phyloP scores from a whole-genome alignment of 1,140 invertebrate genomes.

The Macrobrachium nipponense region DNA sequence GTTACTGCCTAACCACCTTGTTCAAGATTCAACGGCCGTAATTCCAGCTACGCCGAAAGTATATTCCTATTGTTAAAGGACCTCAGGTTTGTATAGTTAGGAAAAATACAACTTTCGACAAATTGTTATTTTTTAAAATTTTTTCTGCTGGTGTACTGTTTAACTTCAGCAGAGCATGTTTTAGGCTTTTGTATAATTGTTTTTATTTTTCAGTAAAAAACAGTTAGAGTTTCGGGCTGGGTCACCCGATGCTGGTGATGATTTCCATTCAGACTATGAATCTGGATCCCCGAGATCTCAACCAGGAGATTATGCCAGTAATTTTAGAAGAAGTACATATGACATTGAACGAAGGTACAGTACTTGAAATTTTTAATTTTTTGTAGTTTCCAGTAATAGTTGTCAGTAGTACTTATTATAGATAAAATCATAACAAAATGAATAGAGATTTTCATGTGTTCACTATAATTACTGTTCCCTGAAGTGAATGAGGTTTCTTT shows the following conservation, averaged over 20 bases:
- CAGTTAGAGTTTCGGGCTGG: slow-evolving; percentile 29
- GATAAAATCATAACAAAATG: not conserved
- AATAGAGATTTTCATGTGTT: too few species aligned
- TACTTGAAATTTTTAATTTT: not conserved
- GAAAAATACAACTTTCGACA: too few species aligned
- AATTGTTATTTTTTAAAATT: too few species aligned
- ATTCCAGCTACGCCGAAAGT: too few species aligned
- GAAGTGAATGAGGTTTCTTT: too few species aligned
- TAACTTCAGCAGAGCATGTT: too few species aligned
- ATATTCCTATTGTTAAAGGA: too few species aligned
- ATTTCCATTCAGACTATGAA: slow-evolving; percentile 73
- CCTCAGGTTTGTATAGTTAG: too few species aligned
- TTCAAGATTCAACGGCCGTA: too few species aligned
- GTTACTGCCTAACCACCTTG: too few species aligned
- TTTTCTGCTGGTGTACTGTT: too few species aligned
- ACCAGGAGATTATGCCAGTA: slow-evolving; percentile 60
- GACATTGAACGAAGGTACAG: slow-evolving; percentile 28
- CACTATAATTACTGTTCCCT: too few species aligned
- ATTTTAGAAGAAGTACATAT: slow-evolving; percentile 66
- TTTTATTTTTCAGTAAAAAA: not conserved
- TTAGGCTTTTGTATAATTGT: not conserved
- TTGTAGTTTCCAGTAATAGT: not conserved
- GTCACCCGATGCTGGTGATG: slow-evolving; percentile 50
- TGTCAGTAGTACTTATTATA: not conserved
- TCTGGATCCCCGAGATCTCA: slow-evolving; percentile 74